A percentile compares a stretch with the other conserved stretches of the same genome.
Conservation (phyloP, 2,113 vertebrate species). For the Lycocorax pyrrhopterus region DNA sequence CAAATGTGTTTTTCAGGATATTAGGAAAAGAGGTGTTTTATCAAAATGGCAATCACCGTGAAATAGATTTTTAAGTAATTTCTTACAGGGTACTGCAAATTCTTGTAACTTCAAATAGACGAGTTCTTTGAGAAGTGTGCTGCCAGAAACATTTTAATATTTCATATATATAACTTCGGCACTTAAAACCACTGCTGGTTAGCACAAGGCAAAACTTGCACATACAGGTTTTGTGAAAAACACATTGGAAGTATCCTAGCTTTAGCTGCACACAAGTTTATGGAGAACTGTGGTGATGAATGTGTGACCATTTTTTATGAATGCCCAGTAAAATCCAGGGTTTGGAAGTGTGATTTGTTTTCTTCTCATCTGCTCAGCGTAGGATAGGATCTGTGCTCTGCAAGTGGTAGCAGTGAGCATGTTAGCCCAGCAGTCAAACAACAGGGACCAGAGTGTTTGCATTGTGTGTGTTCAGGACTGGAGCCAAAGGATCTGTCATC, state of each 20-base stretch:
- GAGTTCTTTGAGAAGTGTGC: not conserved
- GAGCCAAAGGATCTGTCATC: not conserved
- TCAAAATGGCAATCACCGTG: not conserved
- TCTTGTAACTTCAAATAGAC: not conserved
- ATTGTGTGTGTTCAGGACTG: not conserved
- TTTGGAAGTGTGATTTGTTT: not conserved
- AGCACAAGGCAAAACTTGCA: not conserved
- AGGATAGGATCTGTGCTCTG: not conserved
- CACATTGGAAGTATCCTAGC: not conserved
- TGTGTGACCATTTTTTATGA: not conserved
- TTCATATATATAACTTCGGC: not conserved
- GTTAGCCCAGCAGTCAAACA: not conserved
- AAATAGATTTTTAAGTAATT: not conserved
- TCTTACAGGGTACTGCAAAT: not conserved
- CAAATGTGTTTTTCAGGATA: not conserved
- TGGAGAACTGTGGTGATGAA: not conserved
- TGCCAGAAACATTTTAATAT: not conserved
- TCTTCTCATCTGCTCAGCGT: not conserved
- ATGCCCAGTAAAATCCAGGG: not conserved
- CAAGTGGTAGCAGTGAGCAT: not conserved
- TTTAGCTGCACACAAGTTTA: not conserved
- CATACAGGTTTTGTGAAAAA: not conserved
- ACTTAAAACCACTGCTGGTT: not conserved
- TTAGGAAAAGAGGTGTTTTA: not conserved
- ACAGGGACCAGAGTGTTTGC: not conserved